Base-by-base conservation (phyloP, 2,888 invertebrate species). In the Euspilapteryx auroguttella region DNA sequence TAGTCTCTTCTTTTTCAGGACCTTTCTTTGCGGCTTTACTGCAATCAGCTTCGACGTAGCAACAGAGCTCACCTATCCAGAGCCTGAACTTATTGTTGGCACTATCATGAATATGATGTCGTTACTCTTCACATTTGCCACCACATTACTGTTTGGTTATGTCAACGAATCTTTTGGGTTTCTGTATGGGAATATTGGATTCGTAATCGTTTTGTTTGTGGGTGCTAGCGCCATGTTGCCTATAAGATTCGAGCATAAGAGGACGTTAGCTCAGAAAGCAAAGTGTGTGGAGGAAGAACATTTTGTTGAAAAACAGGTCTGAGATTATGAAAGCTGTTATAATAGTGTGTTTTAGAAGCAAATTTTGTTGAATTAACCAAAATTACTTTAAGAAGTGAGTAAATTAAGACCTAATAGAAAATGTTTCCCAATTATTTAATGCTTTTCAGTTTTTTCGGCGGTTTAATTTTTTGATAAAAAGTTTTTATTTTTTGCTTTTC, bases 31-130 rank as follows among this genome's bases (percentile, higher is more conserved):
- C 7, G 86, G 86, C 6, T 87, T 86, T 47, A 55, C 86, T 22
- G 82, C 86, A 0, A 73, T 88, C 12, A 87, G 87, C 1, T 87
- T 86, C 53, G 87, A 88, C 46, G 80, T 86, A 44, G 86, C 85
- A 13, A 82, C 85, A 10, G 87, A 88, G 54, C 64, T 86, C 29
- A 87, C 86, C 1, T 87, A 82, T 50, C 87, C 87, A 1, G 82
- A 84, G 41, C 78, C 85, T 0, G 87, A 88, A 54, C 82, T 83
- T 3, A 82, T 83, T 1, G 79, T 85, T 1, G 81, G 83, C 3
- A 87, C 86, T 1, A 57, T 89, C 12, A 40, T 53, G 23, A 55
- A 52, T 33, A 55, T 56, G 36, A 27, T 49, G 23, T 61, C 56
- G 17, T 49, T 39, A 9, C 31, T 38, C 9, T 39, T 39, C 29